Evolutionary conservation across 2,113 vertebrate genomes (phyloP).

Genomic region (Alces alces): DNA sequence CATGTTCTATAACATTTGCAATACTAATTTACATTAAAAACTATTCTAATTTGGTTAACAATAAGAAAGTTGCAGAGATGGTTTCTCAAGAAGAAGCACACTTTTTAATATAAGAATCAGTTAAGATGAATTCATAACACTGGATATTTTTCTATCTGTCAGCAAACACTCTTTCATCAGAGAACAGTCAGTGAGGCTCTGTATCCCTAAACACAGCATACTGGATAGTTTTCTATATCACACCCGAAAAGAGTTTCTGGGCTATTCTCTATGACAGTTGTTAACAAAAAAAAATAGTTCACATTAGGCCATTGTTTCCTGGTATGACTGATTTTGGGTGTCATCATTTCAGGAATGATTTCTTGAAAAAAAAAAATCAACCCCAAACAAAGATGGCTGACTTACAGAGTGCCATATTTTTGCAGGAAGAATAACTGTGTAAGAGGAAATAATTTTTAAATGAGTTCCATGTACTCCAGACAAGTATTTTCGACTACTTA

Average conservation of each 20-base stretch:
- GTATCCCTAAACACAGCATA: not conserved
- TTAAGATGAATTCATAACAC: conserved; percentile 5
- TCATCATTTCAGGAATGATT: conserved; percentile 31
- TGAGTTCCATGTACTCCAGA: not conserved
- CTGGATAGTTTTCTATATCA: conserved; percentile 24
- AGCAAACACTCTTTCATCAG: not conserved
- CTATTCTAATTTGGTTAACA: not conserved
- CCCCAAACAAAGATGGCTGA: not conserved
- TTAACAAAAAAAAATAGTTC: conserved; percentile 31
- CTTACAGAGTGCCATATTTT: not conserved
- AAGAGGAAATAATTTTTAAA: not conserved
- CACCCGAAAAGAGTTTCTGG: not conserved
- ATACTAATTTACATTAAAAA: not conserved
- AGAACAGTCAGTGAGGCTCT: conserved; percentile 9
- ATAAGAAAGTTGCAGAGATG: not conserved
- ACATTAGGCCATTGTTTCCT: not conserved
- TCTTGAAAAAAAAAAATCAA: not conserved
- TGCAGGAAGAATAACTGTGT: not conserved
- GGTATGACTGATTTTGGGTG: not conserved
- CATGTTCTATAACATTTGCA: not conserved
- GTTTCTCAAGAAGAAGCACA: not conserved
- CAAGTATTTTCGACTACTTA: not conserved
- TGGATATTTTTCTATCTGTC: conserved; percentile 8
- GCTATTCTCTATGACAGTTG: not conserved
- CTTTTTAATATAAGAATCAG: not conserved